Percentiles rank a stretch among this genome's conserved stretches.
These are phyloP conservation scores for Ageneiosus marmoratus DNA, from an alignment of 2,113 vertebrate species.

Conservation along the genomic window DNA sequence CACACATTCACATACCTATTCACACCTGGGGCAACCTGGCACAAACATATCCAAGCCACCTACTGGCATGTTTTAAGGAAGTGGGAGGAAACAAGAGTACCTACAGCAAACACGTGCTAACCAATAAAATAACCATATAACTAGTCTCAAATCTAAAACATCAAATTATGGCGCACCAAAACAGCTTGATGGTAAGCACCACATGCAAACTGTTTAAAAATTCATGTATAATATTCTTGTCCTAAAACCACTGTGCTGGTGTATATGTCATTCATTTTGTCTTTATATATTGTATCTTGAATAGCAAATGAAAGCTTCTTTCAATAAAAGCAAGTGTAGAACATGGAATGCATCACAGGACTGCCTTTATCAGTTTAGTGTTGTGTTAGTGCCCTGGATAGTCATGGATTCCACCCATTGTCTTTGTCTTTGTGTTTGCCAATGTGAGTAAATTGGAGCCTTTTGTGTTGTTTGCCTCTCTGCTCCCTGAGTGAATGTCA, in stretches of 20 bases:
- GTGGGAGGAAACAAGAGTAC: neutral
- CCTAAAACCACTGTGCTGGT: constrained; percentile 2
- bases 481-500: constrained; percentile 63
- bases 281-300: neutral
- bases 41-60: neutral
- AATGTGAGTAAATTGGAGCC: constrained; percentile 59
- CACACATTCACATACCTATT: neutral
- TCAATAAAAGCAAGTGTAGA: constrained; percentile 9
- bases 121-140: neutral
- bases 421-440: constrained; percentile 28
- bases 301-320: neutral
- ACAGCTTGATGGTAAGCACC: neutral
- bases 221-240: neutral
- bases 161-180: neutral
- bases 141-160: neutral
- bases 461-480: constrained; percentile 58
- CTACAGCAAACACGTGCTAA: neutral
- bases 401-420: constrained; percentile 27
- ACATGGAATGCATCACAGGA: constrained; percentile 1
- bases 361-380: constrained; percentile 15
- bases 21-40: no score
- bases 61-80: neutral
- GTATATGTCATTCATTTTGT: constrained; percentile 1
- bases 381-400: constrained; percentile 12
- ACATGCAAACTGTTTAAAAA: neutral